Evolutionary conservation across 2,797 vertebrate species (phyloP).

Genomic region (Sebastiscus albofasciatus): DNA sequence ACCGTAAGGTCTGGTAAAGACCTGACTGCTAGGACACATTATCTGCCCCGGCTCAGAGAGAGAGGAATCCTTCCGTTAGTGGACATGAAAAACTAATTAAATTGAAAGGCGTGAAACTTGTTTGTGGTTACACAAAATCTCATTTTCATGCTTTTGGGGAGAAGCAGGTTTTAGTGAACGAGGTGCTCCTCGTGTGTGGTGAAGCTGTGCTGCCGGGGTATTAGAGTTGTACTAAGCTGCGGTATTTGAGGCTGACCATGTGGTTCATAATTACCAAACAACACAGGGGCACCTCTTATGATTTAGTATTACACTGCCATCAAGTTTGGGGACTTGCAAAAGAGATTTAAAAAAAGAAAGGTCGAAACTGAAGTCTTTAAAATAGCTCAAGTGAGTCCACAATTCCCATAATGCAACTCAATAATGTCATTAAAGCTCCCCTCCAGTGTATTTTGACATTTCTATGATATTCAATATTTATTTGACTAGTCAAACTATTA

Average conservation of each 20-base stretch:
- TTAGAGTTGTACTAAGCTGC: neutral
- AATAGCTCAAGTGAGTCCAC: too few species aligned
- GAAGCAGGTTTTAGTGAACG: neutral
- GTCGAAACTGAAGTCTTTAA: neutral
- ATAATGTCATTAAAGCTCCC: too few species aligned
- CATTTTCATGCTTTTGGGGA: neutral
- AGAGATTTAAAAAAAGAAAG: neutral
- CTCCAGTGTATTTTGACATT: too few species aligned
- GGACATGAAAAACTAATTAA: neutral
- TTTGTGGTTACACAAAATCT: neutral
- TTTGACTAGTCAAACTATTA: too few species aligned
- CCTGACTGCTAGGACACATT: neutral
- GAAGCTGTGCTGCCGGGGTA: neutral
- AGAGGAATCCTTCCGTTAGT: neutral
- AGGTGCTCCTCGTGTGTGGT: neutral
- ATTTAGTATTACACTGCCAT: neutral
- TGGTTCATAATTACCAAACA: neutral
- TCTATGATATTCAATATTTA: too few species aligned
- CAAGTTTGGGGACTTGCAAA: neutral
- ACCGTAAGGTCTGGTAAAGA: neutral
- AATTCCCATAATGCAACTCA: too few species aligned
- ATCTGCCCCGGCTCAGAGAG: neutral
- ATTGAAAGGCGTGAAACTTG: conserved; percentile 4
- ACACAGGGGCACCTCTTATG: neutral
- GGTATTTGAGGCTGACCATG: neutral